Conservation (phyloP, 2,888 invertebrate genomes). For the Rosalia funebris region DNA sequence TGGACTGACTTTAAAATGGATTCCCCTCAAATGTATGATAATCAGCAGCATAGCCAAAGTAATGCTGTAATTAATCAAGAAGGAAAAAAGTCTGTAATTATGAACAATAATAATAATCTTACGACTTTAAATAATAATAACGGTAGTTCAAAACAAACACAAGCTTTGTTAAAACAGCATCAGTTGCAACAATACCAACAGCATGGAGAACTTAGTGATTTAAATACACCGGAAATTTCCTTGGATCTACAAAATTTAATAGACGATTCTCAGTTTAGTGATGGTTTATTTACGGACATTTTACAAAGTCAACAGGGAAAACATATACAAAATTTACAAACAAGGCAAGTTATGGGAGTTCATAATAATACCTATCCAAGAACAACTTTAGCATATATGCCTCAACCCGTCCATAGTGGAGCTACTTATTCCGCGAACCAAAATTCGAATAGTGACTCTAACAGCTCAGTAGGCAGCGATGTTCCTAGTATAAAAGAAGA, state of each 20-base stretch:
- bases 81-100: slow-evolving; percentile 64
- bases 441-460: slow-evolving; percentile 62
- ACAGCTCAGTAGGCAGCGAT: slow-evolving; percentile 67
- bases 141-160: slow-evolving; percentile 68
- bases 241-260: slow-evolving; percentile 92
- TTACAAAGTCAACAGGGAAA: slow-evolving; percentile 68
- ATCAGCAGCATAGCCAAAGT: slow-evolving; percentile 67
- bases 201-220: slow-evolving; percentile 81
- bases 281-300: slow-evolving; percentile 87
- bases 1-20: slow-evolving; percentile 68
- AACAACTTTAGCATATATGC: slow-evolving; percentile 88
- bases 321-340: slow-evolving; percentile 61
- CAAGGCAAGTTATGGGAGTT: slow-evolving; percentile 64
- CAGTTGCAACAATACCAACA: slow-evolving; percentile 80
- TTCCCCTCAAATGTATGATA: slow-evolving; percentile 89
- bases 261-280: slow-evolving; percentile 88
- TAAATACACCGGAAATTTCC: slow-evolving; percentile 92
- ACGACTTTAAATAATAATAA: slow-evolving; percentile 63
- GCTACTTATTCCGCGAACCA: slow-evolving; percentile 67
- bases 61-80: slow-evolving; percentile 72
- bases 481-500: slow-evolving; percentile 88
- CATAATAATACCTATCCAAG: slow-evolving; percentile 67
- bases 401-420: slow-evolving; percentile 88
- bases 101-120: slow-evolving; percentile 65
- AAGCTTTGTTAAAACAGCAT: slow-evolving; percentile 73